Conservation (phyloP, 37 sponge, comb jelly and placozoan species). For the Axinella damicornis region DNA sequence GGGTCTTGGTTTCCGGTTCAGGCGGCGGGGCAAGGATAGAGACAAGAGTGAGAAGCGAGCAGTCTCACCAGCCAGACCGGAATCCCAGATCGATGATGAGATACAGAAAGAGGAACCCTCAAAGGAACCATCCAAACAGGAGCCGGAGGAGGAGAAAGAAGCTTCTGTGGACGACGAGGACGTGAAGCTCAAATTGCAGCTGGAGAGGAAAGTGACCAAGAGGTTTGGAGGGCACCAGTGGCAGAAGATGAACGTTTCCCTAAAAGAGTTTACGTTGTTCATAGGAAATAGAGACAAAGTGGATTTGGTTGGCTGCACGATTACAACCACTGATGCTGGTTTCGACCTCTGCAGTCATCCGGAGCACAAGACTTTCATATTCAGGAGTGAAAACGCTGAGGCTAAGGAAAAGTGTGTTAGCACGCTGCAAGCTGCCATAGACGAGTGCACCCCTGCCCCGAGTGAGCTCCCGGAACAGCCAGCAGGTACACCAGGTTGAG, state of each 20-base stretch:
- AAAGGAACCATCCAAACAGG: neutral
- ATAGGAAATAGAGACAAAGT: slow-evolving; percentile 1
- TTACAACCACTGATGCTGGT: slow-evolving; percentile 9
- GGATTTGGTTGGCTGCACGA: slow-evolving; percentile 18
- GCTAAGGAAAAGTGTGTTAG: slow-evolving; percentile 30
- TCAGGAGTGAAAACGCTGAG: slow-evolving; percentile 31
- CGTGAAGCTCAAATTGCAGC: neutral
- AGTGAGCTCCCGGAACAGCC: neutral
- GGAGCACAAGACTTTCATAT: slow-evolving; percentile 22
- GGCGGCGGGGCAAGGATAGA: neutral
- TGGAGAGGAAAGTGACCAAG: slow-evolving; percentile 18
- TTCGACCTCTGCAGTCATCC: slow-evolving; percentile 30
- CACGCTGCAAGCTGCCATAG: slow-evolving; percentile 36
- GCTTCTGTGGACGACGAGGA: slow-evolving; percentile 9
- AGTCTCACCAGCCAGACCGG: neutral
- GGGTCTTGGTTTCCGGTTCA: neutral
- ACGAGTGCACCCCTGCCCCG: slow-evolving; percentile 3
- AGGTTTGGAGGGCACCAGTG: neutral
- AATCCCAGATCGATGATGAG: neutral
- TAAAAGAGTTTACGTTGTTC: slow-evolving; percentile 2
- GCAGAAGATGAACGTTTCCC: slow-evolving; percentile 12
- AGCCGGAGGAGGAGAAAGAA: slow-evolving; percentile 4
- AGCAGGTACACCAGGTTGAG: no score
- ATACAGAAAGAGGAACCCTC: neutral
- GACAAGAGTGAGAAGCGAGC: slow-evolving; percentile 7